phyloP scores from a whole-genome alignment of 2,888 invertebrate species.

The Anorthoa munda region DNA sequence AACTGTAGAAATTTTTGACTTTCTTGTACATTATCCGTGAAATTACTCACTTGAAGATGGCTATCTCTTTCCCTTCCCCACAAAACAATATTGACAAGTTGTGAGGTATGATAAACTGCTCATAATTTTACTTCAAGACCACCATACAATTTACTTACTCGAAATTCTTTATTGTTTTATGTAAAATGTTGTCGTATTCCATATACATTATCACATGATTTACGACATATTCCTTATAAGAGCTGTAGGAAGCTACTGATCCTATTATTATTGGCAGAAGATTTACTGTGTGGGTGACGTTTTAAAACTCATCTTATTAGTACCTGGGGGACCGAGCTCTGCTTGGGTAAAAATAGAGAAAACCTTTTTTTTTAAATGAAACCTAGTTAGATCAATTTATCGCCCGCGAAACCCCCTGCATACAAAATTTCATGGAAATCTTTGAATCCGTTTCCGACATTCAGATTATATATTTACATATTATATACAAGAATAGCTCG shows the following conservation, averaged over 20 bases:
- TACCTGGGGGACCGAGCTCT: too few species aligned
- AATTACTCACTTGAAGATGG: neutral
- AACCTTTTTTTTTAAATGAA: too few species aligned
- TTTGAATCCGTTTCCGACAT: too few species aligned
- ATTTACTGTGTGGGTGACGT: neutral
- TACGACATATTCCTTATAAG: neutral
- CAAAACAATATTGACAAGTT: neutral
- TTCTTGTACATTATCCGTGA: too few species aligned
- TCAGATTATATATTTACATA: too few species aligned
- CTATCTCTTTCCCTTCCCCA: too few species aligned
- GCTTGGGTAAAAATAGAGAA: too few species aligned
- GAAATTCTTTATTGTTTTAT: constrained; percentile 16
- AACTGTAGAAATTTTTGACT: neutral
- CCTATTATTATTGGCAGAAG: neutral
- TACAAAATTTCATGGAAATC: too few species aligned
- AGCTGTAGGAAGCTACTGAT: neutral
- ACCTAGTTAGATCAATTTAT: too few species aligned
- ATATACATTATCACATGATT: neutral
- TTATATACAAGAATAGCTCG: too few species aligned
- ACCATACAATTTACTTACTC: neutral
- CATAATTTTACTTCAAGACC: constrained; percentile 8
- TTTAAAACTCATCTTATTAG: too few species aligned
- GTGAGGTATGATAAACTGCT: neutral
- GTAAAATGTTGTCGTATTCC: constrained; percentile 27
- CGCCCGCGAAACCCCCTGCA: too few species aligned